Evolutionary conservation across 2,888 invertebrate genomes (phyloP).

Genomic region (Nemotelus nigrinus): DNA sequence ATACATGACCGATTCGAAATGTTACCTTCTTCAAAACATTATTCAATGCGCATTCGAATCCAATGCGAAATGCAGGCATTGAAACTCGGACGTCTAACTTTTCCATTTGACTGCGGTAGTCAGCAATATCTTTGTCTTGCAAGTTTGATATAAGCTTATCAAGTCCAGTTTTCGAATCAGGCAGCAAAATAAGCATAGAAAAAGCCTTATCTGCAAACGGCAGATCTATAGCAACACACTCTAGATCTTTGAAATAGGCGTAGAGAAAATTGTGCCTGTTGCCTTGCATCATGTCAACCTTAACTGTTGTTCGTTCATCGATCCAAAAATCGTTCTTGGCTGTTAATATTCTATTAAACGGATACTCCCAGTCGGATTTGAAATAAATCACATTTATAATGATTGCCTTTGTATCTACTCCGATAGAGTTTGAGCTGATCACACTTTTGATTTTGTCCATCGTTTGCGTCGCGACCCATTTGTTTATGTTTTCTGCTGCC

Average conservation of each 20-base stretch:
- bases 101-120: conserved; percentile 57
- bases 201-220: conserved; percentile 73
- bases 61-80: conserved; percentile 81
- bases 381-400: conserved; percentile 83
- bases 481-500: conserved; percentile 73
- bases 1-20: too few species aligned
- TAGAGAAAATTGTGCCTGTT: conserved; percentile 58
- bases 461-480: conserved; percentile 79
- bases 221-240: conserved; percentile 73
- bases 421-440: conserved; percentile 68
- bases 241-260: conserved; percentile 61
- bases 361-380: conserved; percentile 63
- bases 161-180: conserved; percentile 73
- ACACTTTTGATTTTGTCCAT: conserved; percentile 80
- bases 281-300: conserved; percentile 35
- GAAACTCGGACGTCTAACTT: conserved; percentile 70
- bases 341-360: background rate
- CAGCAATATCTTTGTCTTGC: conserved; percentile 65
- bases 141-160: conserved; percentile 70
- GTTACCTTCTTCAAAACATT: conserved; percentile 69
- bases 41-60: conserved; percentile 72
- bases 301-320: background rate
- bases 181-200: conserved; percentile 78
- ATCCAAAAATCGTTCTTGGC: conserved; percentile 11
- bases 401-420: conserved; percentile 69